Conservation (phyloP, 2,888 invertebrate genomes). For the Caenorhabditis parvicauda region DNA sequence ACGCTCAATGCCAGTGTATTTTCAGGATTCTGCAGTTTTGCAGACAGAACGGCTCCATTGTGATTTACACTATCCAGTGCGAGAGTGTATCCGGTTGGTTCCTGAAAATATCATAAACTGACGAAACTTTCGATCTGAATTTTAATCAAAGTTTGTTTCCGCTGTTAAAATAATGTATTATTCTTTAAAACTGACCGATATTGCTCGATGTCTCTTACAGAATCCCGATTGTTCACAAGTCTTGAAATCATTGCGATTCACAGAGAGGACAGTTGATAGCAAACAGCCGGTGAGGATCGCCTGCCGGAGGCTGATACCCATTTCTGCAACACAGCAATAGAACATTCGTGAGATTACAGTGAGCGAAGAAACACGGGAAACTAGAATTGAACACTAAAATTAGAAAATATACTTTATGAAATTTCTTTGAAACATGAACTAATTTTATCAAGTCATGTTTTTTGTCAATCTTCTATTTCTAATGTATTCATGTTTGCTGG, state of each 20-base stretch:
- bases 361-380: neutral
- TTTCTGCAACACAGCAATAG: neutral
- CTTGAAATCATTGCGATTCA: slow-evolving; percentile 58
- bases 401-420: too few relatives aligned
- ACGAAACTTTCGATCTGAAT: slow-evolving; percentile 9
- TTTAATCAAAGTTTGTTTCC: too few relatives aligned
- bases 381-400: neutral
- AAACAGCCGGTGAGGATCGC: neutral
- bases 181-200: slow-evolving; percentile 21
- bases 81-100: slow-evolving; percentile 47
- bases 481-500: too few relatives aligned
- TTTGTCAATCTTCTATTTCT: too few relatives aligned
- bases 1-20: slow-evolving; percentile 29
- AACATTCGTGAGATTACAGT: neutral
- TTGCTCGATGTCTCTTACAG: slow-evolving; percentile 50
- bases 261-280: slow-evolving; percentile 18
- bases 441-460: too few relatives aligned
- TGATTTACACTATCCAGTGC: slow-evolving; percentile 15
- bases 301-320: neutral
- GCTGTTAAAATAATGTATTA: slow-evolving; percentile 17
- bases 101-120: slow-evolving; percentile 14
- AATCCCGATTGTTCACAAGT: slow-evolving; percentile 60
- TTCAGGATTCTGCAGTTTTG: slow-evolving; percentile 20
- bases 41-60: slow-evolving; percentile 16
- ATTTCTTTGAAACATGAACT: too few relatives aligned